Base-by-base conservation (phyloP, 1,140 invertebrate genomes). In the Antheraea mylitta region DNA sequence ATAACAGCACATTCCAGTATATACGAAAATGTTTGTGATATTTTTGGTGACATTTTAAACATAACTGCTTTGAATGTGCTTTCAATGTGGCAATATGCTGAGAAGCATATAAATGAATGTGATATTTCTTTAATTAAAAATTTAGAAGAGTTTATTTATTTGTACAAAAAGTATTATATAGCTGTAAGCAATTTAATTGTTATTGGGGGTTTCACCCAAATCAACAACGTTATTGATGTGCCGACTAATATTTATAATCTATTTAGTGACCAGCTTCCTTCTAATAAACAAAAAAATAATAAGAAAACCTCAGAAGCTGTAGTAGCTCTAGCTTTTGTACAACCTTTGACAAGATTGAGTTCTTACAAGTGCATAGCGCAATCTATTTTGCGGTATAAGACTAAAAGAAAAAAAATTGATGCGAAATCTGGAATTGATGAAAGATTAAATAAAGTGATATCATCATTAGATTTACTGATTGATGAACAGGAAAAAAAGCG, bases 121-220 rank as follows among this genome's bases (percentile, higher is more conserved):
- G 94, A 95, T 86, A 93, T 96, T 71, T 90, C 94, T 9, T 92
- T 97, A 69, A 93, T 97, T 71, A 94, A 94, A 80, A 94, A 95
- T 87, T 93, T 95, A 84, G 95, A 96, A 66, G 95, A 97, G 85
- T 95, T 94, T 88, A 94, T 96, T 71, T 93, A 93, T 72, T 92
- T 96, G 42, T 97, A 96, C 81, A 94, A 94, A 80, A 94, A 94
- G 76, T 98, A 97, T 92, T 94, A 96, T 59, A 93, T 94, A 81
- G 92, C 93, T 70, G 93, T 97, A 82, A 96, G 96, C 85, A 96
- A 97, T 92, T 92, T 97, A 67, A 94, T 96, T 75, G 95, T 95
- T 75, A 93, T 96, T 68, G 94, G 94, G 79, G 96, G 96, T 67
- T 96, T 96, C 90, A 86, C 93, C 66, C 93, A 95, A 77, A 95